These are phyloP conservation scores for Lasius fuliginosus DNA, from an alignment of 2,888 invertebrate genomes.

Conservation along the genomic window DNA sequence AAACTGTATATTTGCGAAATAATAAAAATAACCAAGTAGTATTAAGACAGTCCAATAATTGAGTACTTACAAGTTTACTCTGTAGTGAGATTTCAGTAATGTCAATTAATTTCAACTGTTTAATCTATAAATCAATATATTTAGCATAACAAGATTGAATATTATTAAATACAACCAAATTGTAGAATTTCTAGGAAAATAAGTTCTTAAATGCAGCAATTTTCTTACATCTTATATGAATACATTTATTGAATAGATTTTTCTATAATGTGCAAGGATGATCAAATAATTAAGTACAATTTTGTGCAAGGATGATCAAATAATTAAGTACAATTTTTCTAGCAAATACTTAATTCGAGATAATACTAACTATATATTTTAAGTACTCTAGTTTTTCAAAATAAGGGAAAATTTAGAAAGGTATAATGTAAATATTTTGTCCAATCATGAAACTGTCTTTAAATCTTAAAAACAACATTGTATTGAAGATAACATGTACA, in stretches of 20 bases:
- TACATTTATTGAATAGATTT: constrained; percentile 57
- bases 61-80: background rate
- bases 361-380: constrained; percentile 23
- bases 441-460: background rate
- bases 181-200: background rate
- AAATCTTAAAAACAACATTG: constrained; percentile 34
- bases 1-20: background rate
- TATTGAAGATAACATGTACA: constrained; percentile 14
- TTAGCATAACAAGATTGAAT: background rate
- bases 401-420: constrained; percentile 29
- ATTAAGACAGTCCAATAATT: background rate
- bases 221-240: constrained; percentile 47
- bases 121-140: background rate
- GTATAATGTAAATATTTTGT: constrained; percentile 30
- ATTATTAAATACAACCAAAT: background rate
- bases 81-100: background rate
- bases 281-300: constrained; percentile 60
- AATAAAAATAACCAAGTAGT: background rate
- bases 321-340: constrained; percentile 61
- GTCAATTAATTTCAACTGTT: background rate
- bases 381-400: constrained; percentile 34
- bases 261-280: constrained; percentile 30
- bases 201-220: background rate
- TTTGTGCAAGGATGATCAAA: constrained; percentile 20
- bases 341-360: constrained; percentile 29